phyloP scores from a whole-genome alignment of 2,797 vertebrate genomes.

The Phylloscopus collybita region DNA sequence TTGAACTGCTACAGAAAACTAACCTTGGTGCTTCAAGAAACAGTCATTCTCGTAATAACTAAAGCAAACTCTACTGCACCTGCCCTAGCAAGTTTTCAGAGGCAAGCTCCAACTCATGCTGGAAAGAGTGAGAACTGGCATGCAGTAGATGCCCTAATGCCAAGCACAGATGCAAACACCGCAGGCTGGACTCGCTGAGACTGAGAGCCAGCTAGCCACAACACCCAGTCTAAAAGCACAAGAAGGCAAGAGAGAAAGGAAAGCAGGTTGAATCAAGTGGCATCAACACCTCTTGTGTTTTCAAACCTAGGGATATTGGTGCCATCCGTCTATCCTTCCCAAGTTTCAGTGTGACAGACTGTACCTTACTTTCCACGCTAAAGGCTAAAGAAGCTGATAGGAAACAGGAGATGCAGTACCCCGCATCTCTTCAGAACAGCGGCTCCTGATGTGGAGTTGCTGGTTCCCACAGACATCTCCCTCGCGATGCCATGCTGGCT shows the following conservation, averaged over 20 bases:
- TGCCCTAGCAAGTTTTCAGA: background rate
- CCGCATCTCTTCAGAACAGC: background rate
- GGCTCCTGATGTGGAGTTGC: background rate
- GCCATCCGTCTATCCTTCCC: background rate
- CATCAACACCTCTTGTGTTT: background rate
- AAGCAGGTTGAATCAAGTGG: background rate
- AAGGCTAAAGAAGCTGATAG: background rate
- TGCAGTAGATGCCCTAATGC: background rate
- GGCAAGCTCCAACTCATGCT: background rate
- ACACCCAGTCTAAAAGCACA: background rate
- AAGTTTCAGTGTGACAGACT: background rate
- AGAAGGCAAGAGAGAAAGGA: background rate
- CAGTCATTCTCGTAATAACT: background rate
- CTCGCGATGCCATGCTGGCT: background rate
- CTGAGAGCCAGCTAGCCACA: background rate
- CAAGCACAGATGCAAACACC: background rate
- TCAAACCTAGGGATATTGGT: background rate
- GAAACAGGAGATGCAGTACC: background rate
- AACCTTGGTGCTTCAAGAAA: background rate
- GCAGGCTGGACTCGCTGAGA: background rate
- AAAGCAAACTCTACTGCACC: background rate
- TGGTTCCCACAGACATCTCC: background rate
- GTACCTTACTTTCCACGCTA: background rate
- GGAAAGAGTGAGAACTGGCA: background rate
- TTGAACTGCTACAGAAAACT: background rate